Conservation (phyloP, 2,113 vertebrate species). For the Seriola rivoliana region DNA sequence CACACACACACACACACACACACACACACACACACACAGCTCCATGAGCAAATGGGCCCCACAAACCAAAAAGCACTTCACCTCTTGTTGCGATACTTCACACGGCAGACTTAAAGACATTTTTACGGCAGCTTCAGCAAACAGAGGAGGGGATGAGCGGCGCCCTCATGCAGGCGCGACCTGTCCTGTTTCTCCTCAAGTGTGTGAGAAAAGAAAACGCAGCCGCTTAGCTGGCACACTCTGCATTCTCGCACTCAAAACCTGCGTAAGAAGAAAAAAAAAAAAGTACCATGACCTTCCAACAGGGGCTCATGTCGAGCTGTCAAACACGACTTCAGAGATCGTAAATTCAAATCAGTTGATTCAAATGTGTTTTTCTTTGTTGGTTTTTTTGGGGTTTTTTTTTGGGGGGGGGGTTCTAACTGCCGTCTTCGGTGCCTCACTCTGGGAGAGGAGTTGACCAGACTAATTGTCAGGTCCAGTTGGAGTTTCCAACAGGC, state of each 20-base stretch:
- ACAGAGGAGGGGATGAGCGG: slow-evolving; percentile 64
- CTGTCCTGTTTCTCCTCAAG: slow-evolving; percentile 68
- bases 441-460: slow-evolving; percentile 53
- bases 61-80: slow-evolving; percentile 62
- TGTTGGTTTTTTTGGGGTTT: background rate
- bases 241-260: slow-evolving; percentile 30
- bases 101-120: slow-evolving; percentile 63
- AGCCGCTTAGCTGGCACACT: slow-evolving; percentile 25
- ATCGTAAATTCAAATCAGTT: slow-evolving; percentile 46
- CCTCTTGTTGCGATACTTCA: slow-evolving; percentile 73
- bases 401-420: slow-evolving; percentile 8
- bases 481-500: slow-evolving; percentile 62
- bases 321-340: slow-evolving; percentile 37
- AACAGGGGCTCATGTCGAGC: slow-evolving; percentile 19
- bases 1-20: slow-evolving; percentile 30
- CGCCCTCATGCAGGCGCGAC: slow-evolving; percentile 63
- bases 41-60: slow-evolving; percentile 65
- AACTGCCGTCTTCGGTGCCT: slow-evolving; percentile 15
- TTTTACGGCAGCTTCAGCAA: slow-evolving; percentile 73
- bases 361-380: slow-evolving; percentile 12
- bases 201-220: slow-evolving; percentile 72
- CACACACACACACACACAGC: slow-evolving; percentile 22
- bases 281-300: slow-evolving; percentile 22
- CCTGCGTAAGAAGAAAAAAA: slow-evolving; percentile 1
- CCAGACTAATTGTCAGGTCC: slow-evolving; percentile 71